phyloP scores from a whole-genome alignment of 2,888 invertebrate genomes.

The Ceramica pisi region DNA sequence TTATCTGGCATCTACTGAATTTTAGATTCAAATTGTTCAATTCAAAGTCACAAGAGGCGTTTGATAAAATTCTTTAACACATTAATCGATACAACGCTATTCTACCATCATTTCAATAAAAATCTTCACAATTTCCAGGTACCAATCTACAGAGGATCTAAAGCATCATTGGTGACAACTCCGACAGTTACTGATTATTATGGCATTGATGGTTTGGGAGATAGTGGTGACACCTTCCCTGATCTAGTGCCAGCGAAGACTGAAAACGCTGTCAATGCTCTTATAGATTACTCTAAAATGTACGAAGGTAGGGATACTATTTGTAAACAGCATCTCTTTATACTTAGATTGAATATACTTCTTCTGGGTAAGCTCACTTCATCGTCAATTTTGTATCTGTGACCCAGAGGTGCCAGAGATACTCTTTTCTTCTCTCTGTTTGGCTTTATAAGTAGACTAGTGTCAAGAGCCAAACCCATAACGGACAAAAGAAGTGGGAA shows the following conservation, averaged over 20 bases:
- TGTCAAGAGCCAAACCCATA: no score
- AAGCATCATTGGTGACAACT: conserved; percentile 84
- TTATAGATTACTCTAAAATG: conserved; percentile 91
- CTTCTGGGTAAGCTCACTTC: no score
- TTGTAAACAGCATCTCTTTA: no score
- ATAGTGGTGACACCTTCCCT: conserved; percentile 85
- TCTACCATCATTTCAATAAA: neutral
- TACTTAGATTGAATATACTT: no score
- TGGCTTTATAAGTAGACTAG: no score
- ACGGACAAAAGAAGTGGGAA: no score
- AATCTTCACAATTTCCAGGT: conserved; percentile 85
- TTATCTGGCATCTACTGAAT: no score
- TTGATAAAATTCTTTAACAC: neutral
- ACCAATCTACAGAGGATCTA: conserved; percentile 93
- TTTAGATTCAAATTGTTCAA: no score
- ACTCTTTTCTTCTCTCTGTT: no score
- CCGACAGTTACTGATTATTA: conserved; percentile 82
- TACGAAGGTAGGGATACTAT: conserved; percentile 82
- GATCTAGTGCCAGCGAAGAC: conserved; percentile 84
- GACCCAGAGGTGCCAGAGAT: no score
- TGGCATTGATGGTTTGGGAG: conserved; percentile 94
- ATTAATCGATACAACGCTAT: neutral
- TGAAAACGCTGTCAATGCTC: conserved; percentile 91
- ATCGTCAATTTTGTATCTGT: no score
- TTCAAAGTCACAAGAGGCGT: no score